phyloP scores from a whole-genome alignment of 92 coral and sea anemone genomes.

The Palythoa heliodiscus region DNA sequence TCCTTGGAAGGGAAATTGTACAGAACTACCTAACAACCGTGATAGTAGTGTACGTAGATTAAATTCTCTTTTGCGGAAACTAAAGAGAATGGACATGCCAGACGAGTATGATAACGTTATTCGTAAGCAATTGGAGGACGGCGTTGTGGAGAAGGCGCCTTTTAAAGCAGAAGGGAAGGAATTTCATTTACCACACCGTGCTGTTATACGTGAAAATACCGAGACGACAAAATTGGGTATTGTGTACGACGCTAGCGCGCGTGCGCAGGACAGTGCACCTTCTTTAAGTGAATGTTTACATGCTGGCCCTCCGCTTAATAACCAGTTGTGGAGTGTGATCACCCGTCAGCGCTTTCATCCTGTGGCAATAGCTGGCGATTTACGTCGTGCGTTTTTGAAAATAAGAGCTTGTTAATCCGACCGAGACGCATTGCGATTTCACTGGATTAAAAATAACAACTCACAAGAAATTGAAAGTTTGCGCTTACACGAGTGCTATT shows the following conservation, averaged over 20 bases:
- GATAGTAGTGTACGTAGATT: constrained; percentile 46
- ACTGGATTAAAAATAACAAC: background rate
- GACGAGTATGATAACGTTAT: constrained; percentile 43
- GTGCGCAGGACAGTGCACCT: constrained; percentile 8
- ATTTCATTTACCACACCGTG: too few species aligned
- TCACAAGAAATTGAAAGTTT: background rate
- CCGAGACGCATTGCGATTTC: too few species aligned
- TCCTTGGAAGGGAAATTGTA: background rate
- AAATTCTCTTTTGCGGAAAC: constrained; percentile 35
- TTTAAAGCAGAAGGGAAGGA: constrained; percentile 5
- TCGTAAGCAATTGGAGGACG: too few species aligned
- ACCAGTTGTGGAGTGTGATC: constrained; percentile 26
- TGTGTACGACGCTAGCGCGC: background rate
- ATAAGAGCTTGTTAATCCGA: too few species aligned
- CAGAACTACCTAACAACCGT: constrained; percentile 10
- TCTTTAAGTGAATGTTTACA: constrained; percentile 34
- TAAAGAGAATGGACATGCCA: constrained; percentile 22
- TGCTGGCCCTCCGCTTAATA: background rate
- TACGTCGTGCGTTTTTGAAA: too few species aligned
- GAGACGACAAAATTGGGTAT: too few species aligned
- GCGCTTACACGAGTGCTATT: background rate
- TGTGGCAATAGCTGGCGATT: too few species aligned
- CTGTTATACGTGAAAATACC: background rate
- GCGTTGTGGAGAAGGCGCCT: constrained; percentile 14
- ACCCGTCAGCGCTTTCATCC: background rate